Evolutionary conservation across 1,140 invertebrate genomes (phyloP).

Genomic region (Dreissena polymorpha): DNA sequence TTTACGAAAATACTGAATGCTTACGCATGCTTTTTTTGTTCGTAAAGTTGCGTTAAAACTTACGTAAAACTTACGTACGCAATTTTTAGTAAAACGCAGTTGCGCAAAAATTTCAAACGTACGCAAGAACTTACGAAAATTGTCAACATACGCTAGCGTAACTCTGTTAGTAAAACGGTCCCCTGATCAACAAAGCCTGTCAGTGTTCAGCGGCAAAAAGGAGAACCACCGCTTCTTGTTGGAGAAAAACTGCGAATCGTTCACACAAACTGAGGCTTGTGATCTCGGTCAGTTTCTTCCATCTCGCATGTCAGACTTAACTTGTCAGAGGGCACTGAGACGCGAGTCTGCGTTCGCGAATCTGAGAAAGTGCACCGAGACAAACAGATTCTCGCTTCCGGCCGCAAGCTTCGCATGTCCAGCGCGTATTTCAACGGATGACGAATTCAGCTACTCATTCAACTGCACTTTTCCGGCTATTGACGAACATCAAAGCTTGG

Average conservation of each 20-base stretch:
- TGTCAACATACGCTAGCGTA: too few relatives aligned
- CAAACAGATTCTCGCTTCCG: conserved; percentile 22
- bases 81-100: too few relatives aligned
- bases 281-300: neutral
- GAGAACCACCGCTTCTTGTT: conserved; percentile 15
- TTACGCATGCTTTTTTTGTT: too few relatives aligned
- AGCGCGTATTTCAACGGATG: neutral
- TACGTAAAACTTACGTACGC: too few relatives aligned
- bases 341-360: conserved; percentile 38
- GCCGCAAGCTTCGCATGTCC: neutral
- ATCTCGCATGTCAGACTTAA: neutral
- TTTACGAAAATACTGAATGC: too few relatives aligned
- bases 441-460: conserved; percentile 35
- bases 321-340: neutral
- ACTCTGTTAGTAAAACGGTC: too few relatives aligned
- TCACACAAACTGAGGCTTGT: neutral
- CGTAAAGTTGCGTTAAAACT: too few relatives aligned
- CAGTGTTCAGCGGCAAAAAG: conserved; percentile 6
- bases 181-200: neutral
- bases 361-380: neutral
- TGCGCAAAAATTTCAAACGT: too few relatives aligned
- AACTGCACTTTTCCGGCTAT: conserved; percentile 43
- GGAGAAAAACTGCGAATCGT: neutral
- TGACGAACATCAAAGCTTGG: conserved; percentile 27
- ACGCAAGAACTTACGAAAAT: too few relatives aligned